Base-by-base conservation (phyloP, 2,113 vertebrate genomes). In the Daboia siamensis region DNA sequence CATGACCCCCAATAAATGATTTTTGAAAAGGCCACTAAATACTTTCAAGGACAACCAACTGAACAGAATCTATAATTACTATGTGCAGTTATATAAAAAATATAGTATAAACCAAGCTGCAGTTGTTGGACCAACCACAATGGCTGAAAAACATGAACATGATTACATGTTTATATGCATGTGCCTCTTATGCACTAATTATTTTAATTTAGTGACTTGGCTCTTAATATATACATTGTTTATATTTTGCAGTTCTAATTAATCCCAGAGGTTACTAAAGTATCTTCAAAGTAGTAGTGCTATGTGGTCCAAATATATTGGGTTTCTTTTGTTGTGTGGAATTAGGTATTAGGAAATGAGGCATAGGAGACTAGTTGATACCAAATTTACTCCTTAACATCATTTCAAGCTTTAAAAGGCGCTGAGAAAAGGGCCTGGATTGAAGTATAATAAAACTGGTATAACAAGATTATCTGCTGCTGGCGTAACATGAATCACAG, bases 401-500 rank as follows among this genome's bases (percentile, higher is more conserved):
- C 48, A 85, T 46, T 44, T 54, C 13, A 92, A 52, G 91, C 90
- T 33, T 91, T 95, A 39, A 89, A 26, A 39, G 64, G 85, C 91
- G 48, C 24, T 23, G 54, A 56, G 52, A 29, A 80, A 57, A 89
- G 26, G 23, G 26, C 48, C 61, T 90, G 48, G 20, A n/a, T 24
- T 11, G 59, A 46, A 64, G 23, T 59, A 59, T 13, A 44, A 26
- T 93, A 86, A 39, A 90, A 87, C 12, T 20, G 26, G 17, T 10
- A 20, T 87, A 87, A n/a, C 29, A 87, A 29, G 85, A 51, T 86
- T 29, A 86, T 86, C 85, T 86, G 17, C 33, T 80, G 74, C 10
- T 80, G 33, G 74, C 17, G 74, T 7, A 44, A 80, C 74, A 23
- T 80, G 33, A 80, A 44, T 80, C 74, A 44, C 17, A 80, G 74